phyloP scores from a whole-genome alignment of 64 coral and sea anemone species.

The Stichodactyla mertensii region DNA sequence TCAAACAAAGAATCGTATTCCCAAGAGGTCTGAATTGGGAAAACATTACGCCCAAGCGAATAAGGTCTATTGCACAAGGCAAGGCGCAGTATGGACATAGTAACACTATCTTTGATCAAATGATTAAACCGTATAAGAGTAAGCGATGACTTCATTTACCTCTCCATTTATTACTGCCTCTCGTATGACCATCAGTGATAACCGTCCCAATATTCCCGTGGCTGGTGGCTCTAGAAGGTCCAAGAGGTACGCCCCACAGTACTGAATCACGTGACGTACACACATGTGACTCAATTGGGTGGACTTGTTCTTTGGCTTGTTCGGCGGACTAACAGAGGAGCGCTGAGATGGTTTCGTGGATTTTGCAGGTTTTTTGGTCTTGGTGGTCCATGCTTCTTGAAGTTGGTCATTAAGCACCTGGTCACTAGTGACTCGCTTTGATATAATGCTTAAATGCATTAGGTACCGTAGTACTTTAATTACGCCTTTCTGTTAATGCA shows the following conservation, averaged over 20 bases:
- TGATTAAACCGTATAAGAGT: no score
- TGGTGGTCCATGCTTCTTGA: slow-evolving; percentile 37
- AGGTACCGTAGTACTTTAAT: slow-evolving; percentile 58
- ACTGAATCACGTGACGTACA: slow-evolving; percentile 70
- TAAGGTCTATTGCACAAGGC: no score
- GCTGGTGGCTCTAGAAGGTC: slow-evolving; percentile 60
- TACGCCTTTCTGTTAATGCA: slow-evolving; percentile 19
- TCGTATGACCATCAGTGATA: slow-evolving; percentile 67
- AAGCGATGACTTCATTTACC: slow-evolving; percentile 16
- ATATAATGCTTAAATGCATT: slow-evolving; percentile 9
- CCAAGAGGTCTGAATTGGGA: no score
- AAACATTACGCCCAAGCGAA: no score
- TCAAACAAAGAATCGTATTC: no score
- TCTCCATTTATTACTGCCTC: slow-evolving; percentile 64
- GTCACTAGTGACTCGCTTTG: not conserved
- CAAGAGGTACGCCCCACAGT: slow-evolving; percentile 68
- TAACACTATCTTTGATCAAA: no score
- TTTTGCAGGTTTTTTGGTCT: not conserved
- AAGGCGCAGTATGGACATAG: no score
- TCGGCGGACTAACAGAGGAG: not conserved
- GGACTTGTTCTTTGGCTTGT: slow-evolving; percentile 51
- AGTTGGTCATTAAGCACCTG: not conserved
- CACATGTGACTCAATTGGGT: slow-evolving; percentile 43
- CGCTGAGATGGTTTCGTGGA: slow-evolving; percentile 21
- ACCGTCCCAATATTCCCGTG: slow-evolving; percentile 13